Percentiles rank a stretch among this genome's conserved stretches.
These are phyloP conservation scores for Zingel zingel DNA, from an alignment of 2,113 vertebrate species.

Conservation along the genomic window DNA sequence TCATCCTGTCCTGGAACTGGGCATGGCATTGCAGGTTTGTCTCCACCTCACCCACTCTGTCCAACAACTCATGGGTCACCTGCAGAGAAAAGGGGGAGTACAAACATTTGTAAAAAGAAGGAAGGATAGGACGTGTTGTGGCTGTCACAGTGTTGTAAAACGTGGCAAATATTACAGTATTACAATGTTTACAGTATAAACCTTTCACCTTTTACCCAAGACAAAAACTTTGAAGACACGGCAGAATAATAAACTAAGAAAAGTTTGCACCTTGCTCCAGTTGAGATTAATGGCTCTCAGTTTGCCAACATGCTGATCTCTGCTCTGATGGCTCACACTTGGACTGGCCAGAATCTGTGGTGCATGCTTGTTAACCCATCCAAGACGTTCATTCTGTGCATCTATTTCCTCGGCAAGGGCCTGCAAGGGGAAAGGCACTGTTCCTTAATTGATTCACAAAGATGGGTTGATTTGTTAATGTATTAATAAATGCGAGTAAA, in stretches of 20 bases:
- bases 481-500: background rate
- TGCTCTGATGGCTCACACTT: slow-evolving; percentile 84
- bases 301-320: slow-evolving; percentile 85
- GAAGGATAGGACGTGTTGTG: background rate
- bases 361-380: slow-evolving; percentile 91
- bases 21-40: slow-evolving; percentile 78
- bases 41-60: slow-evolving; percentile 86
- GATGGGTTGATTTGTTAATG: background rate
- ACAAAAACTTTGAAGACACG: background rate
- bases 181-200: background rate
- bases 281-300: slow-evolving; percentile 87
- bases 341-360: slow-evolving; percentile 88
- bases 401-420: slow-evolving; percentile 88
- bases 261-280: slow-evolving; percentile 89
- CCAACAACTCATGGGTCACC: slow-evolving; percentile 88
- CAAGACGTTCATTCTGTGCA: slow-evolving; percentile 85
- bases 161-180: background rate
- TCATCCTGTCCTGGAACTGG: slow-evolving; percentile 83
- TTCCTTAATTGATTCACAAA: slow-evolving; percentile 15
- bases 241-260: background rate
- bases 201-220: background rate
- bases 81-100: slow-evolving; percentile 42
- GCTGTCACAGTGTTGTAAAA: background rate
- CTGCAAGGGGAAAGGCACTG: slow-evolving; percentile 71
- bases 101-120: background rate